Conservation (phyloP, 2,113 vertebrate species). For the Aegithalos caudatus region DNA sequence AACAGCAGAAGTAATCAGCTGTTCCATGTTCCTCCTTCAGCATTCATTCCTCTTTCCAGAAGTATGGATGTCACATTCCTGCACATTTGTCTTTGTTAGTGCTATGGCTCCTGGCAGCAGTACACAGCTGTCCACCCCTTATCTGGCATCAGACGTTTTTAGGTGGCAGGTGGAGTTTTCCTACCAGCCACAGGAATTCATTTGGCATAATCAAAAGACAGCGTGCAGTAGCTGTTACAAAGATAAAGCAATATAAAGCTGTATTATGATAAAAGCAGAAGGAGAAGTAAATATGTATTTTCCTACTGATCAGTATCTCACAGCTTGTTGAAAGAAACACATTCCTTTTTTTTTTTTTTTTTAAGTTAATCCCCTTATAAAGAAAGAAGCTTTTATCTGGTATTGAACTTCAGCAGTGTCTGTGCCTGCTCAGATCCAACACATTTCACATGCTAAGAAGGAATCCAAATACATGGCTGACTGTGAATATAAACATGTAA, state of each 20-base stretch:
- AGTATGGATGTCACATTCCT: constrained; percentile 23
- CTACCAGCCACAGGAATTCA: neutral
- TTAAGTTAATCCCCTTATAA: neutral
- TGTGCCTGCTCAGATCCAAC: constrained; percentile 26
- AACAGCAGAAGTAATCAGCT: constrained; percentile 66
- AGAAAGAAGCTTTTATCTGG: constrained; percentile 13
- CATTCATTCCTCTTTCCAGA: constrained; percentile 26
- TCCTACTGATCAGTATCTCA: neutral
- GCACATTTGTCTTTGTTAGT: constrained; percentile 11
- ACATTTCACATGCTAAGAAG: neutral
- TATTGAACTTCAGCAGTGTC: neutral
- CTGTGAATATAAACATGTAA: constrained; percentile 7
- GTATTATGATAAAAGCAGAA: neutral
- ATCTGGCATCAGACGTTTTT: neutral
- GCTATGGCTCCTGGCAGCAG: constrained; percentile 11
- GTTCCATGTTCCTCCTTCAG: neutral
- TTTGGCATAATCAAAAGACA: neutral
- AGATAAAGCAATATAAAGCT: neutral
- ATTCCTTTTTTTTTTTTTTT: neutral
- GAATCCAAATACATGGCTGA: neutral
- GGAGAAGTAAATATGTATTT: neutral
- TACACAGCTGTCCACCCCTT: constrained; percentile 44
- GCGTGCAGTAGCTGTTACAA: neutral
- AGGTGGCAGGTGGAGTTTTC: neutral
- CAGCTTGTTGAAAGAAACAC: neutral